A percentile compares a stretch with the other conserved stretches of the same genome.
These are phyloP conservation scores for Caenorhabditis angaria DNA, from an alignment of 2,888 invertebrate genomes.

Conservation along the genomic window DNA sequence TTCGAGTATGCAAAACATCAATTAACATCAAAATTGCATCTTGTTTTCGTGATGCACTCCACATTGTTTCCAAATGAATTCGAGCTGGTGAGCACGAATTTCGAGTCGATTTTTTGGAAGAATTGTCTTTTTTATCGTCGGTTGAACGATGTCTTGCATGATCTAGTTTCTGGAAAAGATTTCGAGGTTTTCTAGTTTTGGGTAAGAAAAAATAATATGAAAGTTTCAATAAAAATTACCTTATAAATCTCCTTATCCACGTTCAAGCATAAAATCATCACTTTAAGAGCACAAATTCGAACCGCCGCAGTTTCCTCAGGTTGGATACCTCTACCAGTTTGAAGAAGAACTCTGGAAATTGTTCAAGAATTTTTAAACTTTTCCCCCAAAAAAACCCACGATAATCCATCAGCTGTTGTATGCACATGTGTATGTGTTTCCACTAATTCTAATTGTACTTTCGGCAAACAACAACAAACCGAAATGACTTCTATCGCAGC, in stretches of 20 bases:
- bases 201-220: no score
- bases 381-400: slow-evolving; percentile 14
- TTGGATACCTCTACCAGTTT: slow-evolving; percentile 87
- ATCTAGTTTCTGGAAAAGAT: not conserved
- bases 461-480: slow-evolving; percentile 76
- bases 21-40: slow-evolving; percentile 94
- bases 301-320: slow-evolving; percentile 89
- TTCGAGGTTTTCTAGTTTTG: not conserved
- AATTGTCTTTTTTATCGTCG: not conserved
- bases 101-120: slow-evolving; percentile 7
- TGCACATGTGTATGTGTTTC: slow-evolving; percentile 7
- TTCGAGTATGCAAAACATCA: slow-evolving; percentile 87
- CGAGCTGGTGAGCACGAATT: not conserved
- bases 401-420: not conserved
- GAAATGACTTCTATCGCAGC: slow-evolving; percentile 85
- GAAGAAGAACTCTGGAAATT: slow-evolving; percentile 78
- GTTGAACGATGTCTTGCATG: not conserved
- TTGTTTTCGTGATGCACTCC: slow-evolving; percentile 91
- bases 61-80: slow-evolving; percentile 84
- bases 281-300: slow-evolving; percentile 87
- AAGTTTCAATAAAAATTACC: slow-evolving; percentile 3
- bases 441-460: slow-evolving; percentile 28
- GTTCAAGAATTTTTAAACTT: not conserved
- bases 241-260: slow-evolving; percentile 29
- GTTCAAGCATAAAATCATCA: slow-evolving; percentile 87